A percentile compares a stretch with the other conserved stretches of the same genome.
Conservation (phyloP, 1,140 invertebrate genomes). For the Triops longicaudatus region DNA sequence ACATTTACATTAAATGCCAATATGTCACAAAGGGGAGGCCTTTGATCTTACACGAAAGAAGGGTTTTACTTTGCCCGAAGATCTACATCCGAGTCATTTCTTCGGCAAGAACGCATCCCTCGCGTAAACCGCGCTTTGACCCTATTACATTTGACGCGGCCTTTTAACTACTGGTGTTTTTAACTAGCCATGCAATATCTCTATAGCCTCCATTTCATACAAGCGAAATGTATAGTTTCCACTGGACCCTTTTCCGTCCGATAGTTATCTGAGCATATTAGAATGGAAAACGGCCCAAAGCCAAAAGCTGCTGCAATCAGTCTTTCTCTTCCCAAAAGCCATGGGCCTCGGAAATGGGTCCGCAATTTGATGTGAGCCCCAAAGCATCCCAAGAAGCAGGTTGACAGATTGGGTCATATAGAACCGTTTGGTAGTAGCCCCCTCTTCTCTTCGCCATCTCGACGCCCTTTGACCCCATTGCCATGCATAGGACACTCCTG, state of each 20-base stretch:
- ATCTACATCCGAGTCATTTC: too few species aligned
- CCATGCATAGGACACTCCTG: constrained; percentile 11
- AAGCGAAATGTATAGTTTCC: neutral
- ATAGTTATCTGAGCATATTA: neutral
- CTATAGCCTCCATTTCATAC: neutral
- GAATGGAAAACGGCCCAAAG: neutral
- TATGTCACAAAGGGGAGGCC: too few species aligned
- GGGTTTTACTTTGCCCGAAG: too few species aligned
- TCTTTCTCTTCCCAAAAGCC: neutral
- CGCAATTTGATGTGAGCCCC: constrained; percentile 1
- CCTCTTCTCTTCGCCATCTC: constrained; percentile 6
- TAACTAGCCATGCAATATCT: neutral
- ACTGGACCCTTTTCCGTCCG: neutral
- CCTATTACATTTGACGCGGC: too few species aligned
- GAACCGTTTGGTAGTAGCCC: neutral
- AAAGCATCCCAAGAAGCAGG: neutral
- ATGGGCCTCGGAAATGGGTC: neutral
- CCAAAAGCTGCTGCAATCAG: neutral
- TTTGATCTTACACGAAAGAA: too few species aligned
- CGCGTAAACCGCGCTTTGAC: too few species aligned
- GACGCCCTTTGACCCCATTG: constrained; percentile 13
- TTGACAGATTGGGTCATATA: constrained; percentile 15
- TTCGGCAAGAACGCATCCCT: too few species aligned
- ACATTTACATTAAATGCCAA: too few species aligned
- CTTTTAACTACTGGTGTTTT: neutral